These are phyloP conservation scores for Kuschelorhynchus macadamiae DNA, from an alignment of 2,888 invertebrate species.

Conservation along the genomic window DNA sequence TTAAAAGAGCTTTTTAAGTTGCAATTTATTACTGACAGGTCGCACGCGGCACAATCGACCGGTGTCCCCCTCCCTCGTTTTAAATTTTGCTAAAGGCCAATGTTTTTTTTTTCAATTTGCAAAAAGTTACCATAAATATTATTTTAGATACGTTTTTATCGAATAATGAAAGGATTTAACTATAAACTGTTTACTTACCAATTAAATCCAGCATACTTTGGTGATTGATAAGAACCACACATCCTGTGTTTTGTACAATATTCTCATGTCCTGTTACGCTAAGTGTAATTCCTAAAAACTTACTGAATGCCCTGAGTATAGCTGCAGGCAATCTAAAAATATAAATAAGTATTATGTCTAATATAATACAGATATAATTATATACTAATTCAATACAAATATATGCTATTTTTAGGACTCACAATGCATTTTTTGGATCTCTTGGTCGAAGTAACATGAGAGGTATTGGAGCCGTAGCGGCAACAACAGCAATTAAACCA, in stretches of 20 bases:
- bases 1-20: too few relatives aligned
- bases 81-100: too few relatives aligned
- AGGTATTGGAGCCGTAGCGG: slow-evolving; percentile 79
- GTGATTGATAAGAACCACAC: slow-evolving; percentile 89
- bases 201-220: slow-evolving; percentile 90
- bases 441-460: slow-evolving; percentile 82
- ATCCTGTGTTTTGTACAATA: slow-evolving; percentile 81
- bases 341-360: neutral
- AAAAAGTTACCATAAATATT: too few relatives aligned
- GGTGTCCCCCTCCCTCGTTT: too few relatives aligned
- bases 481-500: slow-evolving; percentile 72
- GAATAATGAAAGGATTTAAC: too few relatives aligned
- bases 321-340: slow-evolving; percentile 79
- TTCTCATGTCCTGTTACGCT: slow-evolving; percentile 83
- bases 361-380: neutral
- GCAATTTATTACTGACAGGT: too few relatives aligned
- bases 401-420: too few relatives aligned
- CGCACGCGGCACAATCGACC: too few relatives aligned
- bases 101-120: too few relatives aligned
- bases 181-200: slow-evolving; percentile 72
- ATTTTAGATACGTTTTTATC: too few relatives aligned
- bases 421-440: slow-evolving; percentile 85
- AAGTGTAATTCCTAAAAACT: slow-evolving; percentile 77
- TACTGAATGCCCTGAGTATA: slow-evolving; percentile 72
- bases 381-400: too few relatives aligned